Evolutionary conservation across 1,140 invertebrate genomes (phyloP), one percentile per base, ranked within the genome.

Genomic region (Adelges cooleyi): DNA sequence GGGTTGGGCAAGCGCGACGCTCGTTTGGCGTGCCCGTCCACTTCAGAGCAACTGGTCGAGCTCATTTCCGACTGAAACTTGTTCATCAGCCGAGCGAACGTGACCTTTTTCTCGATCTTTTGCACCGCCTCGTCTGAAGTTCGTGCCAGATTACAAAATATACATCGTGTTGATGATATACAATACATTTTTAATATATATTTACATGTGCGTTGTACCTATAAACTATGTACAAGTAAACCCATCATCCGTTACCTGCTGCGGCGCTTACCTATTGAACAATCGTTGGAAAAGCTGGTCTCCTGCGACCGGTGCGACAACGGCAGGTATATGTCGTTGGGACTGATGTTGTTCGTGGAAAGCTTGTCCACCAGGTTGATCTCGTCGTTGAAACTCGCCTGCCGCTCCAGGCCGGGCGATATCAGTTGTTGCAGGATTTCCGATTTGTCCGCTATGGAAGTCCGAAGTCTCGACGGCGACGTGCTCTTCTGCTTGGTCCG

Each of bases 21-120:
- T 66, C 2, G 53, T 62, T 23, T 69, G 52, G 46, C 33, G 9
- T 62, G 27, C 18, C 27, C 48, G 69, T 83, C 81, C 46, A 81
- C 77, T 50, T 84, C 83, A 0, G 82, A 83, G 11, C 29, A 33
- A 25, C 82, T 82, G 13, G 81, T 83, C 68, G 81, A 83, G 79
- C 84, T 84, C 81, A 85, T 85, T 77, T 86, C 84, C 18, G 82
- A 82, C 18, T 83, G 84, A 3, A 87, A 83, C 75, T 82, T 85
- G 69, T 83, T 84, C 22, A 86, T 73, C 27, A 87, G 73, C 67
- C 84, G 77, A 8, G 85, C 85, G 72, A 87, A 87, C 1, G 84
- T 86, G 1, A 87, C 85, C 74, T 86, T 85, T 73, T 86, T 86
- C 69, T 86, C 84, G 52, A 84, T 73, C 84, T 85, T 29, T 79